Conservation (phyloP, 2,113 vertebrate genomes). For the Petrocephalus microphthalmus region DNA sequence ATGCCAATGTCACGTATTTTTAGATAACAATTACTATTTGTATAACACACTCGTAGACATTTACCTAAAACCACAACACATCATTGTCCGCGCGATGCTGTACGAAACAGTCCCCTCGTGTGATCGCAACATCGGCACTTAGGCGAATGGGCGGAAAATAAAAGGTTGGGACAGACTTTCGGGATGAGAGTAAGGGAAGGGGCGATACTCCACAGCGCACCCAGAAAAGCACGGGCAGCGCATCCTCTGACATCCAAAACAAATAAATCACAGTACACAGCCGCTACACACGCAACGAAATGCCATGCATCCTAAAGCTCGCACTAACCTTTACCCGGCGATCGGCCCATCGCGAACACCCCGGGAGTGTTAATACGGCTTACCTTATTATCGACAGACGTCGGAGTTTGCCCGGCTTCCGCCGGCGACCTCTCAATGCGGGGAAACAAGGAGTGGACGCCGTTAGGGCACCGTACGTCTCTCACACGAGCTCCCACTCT, state of each 20-base stretch:
- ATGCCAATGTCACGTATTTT: neutral
- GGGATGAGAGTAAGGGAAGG: neutral
- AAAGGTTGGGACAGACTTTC: neutral
- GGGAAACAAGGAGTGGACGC: neutral
- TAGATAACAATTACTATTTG: neutral
- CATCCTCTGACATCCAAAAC: neutral
- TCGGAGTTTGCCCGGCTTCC: neutral
- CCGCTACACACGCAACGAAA: neutral
- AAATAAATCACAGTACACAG: neutral
- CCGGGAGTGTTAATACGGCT: neutral
- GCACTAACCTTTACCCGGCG: neutral
- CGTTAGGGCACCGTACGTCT: neutral
- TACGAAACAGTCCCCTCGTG: neutral
- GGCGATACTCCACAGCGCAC: neutral
- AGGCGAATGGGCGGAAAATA: neutral
- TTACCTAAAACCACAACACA: conserved; percentile 9
- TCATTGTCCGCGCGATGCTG: neutral
- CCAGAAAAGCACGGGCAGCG: neutral
- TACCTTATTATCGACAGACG: conserved; percentile 13
- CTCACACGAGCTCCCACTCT: conserved; percentile 5
- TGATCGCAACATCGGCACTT: neutral
- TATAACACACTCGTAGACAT: neutral
- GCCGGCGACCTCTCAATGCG: neutral
- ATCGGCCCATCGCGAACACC: neutral
- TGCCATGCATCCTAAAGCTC: neutral